phyloP scores from a whole-genome alignment of 2,888 invertebrate species.

The Galerucella nymphaeae region DNA sequence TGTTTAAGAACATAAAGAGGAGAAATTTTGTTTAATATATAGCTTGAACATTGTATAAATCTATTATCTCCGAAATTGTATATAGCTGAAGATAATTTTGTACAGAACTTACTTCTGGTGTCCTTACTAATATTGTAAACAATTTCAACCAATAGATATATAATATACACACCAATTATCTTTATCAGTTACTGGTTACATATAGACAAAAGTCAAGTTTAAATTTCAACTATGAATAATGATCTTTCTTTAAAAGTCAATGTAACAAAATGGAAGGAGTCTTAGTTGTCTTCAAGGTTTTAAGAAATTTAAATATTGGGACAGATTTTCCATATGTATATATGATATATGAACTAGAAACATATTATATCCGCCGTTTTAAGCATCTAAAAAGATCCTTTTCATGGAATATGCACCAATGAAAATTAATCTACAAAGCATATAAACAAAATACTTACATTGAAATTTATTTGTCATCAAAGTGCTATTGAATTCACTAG shows the following conservation, averaged over 20 bases:
- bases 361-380: neutral
- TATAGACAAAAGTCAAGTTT: neutral
- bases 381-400: neutral
- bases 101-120: neutral
- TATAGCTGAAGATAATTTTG: neutral
- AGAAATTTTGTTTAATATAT: neutral
- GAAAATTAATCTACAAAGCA: neutral
- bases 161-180: neutral
- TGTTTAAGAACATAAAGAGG: slow-evolving; percentile 3
- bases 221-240: neutral
- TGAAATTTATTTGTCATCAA: slow-evolving; percentile 2
- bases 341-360: neutral
- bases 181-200: neutral
- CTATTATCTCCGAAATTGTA: slow-evolving; percentile 1
- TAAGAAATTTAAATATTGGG: neutral
- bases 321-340: slow-evolving; percentile 3
- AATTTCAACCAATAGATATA: neutral
- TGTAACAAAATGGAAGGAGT: neutral
- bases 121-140: neutral
- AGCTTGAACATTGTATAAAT: neutral
- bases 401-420: neutral
- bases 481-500: neutral
- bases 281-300: slow-evolving; percentile 11
- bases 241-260: neutral
- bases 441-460: slow-evolving; percentile 14